These are phyloP conservation scores for Polypterus bichir DNA, from an alignment of 2,113 vertebrate genomes.

Conservation along the genomic window DNA sequence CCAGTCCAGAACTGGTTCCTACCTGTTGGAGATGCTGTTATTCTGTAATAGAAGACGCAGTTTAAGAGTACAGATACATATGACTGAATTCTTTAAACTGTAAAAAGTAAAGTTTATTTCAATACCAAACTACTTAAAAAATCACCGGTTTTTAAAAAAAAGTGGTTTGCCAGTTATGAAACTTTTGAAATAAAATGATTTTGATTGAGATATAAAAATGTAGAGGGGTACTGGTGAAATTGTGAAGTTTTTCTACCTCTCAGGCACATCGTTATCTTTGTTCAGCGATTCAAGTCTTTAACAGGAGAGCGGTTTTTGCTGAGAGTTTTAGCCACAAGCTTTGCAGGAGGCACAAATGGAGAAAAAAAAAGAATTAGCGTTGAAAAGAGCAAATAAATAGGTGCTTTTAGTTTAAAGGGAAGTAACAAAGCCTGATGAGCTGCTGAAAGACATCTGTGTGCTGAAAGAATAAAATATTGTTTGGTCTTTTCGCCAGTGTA, in stretches of 20 bases:
- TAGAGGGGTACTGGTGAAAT: too few species aligned
- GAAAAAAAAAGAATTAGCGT: slow-evolving; percentile 73
- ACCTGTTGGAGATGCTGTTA: too few species aligned
- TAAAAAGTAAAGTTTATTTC: too few species aligned
- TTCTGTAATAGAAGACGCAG: too few species aligned
- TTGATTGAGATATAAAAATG: too few species aligned
- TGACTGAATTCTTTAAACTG: too few species aligned
- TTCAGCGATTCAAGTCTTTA: slow-evolving; percentile 63
- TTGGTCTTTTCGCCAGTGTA: slow-evolving; percentile 71
- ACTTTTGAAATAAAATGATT: too few species aligned
- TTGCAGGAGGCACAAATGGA: slow-evolving; percentile 56
- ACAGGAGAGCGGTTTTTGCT: slow-evolving; percentile 50
- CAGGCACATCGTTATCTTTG: slow-evolving; percentile 36
- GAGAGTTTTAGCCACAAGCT: slow-evolving; percentile 66
- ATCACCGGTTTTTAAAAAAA: too few species aligned
- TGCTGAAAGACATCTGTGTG: slow-evolving; percentile 71
- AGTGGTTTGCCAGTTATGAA: too few species aligned
- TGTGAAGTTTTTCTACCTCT: neutral
- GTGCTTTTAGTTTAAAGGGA: slow-evolving; percentile 83
- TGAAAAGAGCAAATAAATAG: slow-evolving; percentile 97
- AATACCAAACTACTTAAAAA: too few species aligned
- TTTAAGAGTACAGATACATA: too few species aligned
- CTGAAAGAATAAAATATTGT: slow-evolving; percentile 70
- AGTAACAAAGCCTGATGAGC: slow-evolving; percentile 72
- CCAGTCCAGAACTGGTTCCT: too few species aligned